phyloP scores from a whole-genome alignment of 2,797 vertebrate species.

The Premnoplex brunnescens region DNA sequence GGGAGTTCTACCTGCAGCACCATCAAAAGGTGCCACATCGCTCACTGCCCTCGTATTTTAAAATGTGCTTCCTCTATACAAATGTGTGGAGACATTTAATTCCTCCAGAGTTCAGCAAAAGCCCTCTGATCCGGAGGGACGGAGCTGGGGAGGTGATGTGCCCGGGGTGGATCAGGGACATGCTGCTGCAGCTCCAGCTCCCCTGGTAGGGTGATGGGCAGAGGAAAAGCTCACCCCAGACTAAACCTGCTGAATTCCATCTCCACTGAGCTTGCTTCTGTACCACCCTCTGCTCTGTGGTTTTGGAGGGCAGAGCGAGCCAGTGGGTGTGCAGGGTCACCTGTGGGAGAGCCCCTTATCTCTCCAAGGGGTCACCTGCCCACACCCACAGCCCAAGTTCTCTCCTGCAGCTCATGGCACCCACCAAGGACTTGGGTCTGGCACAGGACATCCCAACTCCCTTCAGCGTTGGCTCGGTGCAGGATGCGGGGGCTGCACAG shows the following conservation, averaged over 20 bases:
- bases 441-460: not conserved
- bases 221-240: not conserved
- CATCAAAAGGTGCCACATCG: accelerated
- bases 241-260: not conserved
- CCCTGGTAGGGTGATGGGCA: not conserved
- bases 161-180: accelerated
- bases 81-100: not conserved
- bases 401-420: accelerated
- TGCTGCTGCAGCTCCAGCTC: not conserved
- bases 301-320: not conserved
- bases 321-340: accelerated
- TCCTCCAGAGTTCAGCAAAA: not conserved
- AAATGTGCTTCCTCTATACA: not conserved
- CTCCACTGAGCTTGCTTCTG: accelerated
- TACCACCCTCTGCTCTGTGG: not conserved
- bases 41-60: not conserved
- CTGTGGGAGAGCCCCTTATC: not conserved
- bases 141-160: not conserved
- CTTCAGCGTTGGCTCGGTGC: not conserved
- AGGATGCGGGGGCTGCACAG: not conserved
- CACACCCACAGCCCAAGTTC: not conserved
- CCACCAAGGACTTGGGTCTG: accelerated
- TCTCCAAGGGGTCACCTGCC: accelerated
- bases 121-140: not conserved
- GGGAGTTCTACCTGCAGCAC: not conserved